Evolutionary conservation across 2,888 invertebrate genomes (phyloP), one percentile per base, ranked within the genome.

Genomic region (Leptinotarsa haldemani): DNA sequence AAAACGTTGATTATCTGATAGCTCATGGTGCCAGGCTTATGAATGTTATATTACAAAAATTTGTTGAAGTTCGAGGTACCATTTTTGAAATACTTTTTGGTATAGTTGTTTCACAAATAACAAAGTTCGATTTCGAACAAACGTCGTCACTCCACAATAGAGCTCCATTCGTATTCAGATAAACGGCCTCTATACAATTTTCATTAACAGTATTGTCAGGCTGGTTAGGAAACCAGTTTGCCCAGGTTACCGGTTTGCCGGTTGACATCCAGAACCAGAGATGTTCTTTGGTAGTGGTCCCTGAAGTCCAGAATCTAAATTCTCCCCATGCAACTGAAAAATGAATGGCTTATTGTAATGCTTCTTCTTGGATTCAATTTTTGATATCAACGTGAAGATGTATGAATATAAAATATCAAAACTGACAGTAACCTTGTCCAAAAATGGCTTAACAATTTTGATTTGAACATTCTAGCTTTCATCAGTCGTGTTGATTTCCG

Each of bases 251-350:
- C 3, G 74, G 74, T 48, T 22, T 71, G 18, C 74, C 74, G 4
- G 74, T 71, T 15, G 25, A 46, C 58, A 74, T 47, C 74, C 74
- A 74, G 3, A 71, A 68, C 74, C 74, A 74, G 30, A 58, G 68
- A 20, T 56, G 20, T 30, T 71, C 56, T 64, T 68, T 30, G n/a
- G 65, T 18, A 2, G 65, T 71, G 40, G 74, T 71, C 4, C 74
- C 74, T 18, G 74, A 74, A 13, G 74, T 66, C 74, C 74, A 74
- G 50, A 74, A 71, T 5, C 46, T 20, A 18, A 56, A 56, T 56
- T 20, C 56, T 56, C 56, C 64, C n/a, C 18, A 56, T n/a, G 18
- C 56, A 12, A 56, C 56, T 56, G 56, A 18, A 56, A 56, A 7
- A 18, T 15, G 50, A 50, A 50, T 16, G 15, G 5, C n/a, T 16